Percentiles rank a stretch among this genome's conserved stretches.
Evolutionary conservation across 2,113 vertebrate genomes (phyloP).

Genomic region (Erythrolamprus reginae): DNA sequence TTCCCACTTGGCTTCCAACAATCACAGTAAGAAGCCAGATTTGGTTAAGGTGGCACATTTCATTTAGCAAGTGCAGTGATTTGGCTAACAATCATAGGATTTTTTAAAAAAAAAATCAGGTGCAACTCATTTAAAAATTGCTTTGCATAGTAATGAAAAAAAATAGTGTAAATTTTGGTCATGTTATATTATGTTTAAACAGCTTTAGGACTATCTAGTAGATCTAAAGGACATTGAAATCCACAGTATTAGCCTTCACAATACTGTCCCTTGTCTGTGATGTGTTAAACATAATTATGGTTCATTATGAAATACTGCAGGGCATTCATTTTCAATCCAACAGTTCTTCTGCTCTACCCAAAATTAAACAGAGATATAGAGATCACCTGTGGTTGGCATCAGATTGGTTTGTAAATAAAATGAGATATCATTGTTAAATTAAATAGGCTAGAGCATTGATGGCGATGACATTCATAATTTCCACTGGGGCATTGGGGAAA

Average conservation of each 20-base stretch:
- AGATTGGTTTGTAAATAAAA: background rate
- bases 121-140: background rate
- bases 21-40: background rate
- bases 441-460: background rate
- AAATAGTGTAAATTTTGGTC: background rate
- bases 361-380: background rate
- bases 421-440: background rate
- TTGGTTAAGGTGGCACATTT: background rate
- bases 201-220: background rate
- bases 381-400: background rate
- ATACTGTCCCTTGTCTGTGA: background rate
- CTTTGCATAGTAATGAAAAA: background rate
- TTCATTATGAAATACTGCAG: background rate
- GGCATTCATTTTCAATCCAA: background rate
- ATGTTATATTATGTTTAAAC: background rate
- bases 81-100: background rate
- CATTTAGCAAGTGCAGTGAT: background rate
- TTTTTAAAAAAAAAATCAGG: no score
- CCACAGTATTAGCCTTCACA: background rate
- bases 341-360: background rate
- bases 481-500: background rate
- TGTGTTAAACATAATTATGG: background rate
- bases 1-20: background rate
- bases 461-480: background rate
- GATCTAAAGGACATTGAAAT: background rate